Evolutionary conservation across 1,140 invertebrate species (phyloP), one percentile per base, ranked within the genome.

Genomic region (Psix sp.): DNA sequence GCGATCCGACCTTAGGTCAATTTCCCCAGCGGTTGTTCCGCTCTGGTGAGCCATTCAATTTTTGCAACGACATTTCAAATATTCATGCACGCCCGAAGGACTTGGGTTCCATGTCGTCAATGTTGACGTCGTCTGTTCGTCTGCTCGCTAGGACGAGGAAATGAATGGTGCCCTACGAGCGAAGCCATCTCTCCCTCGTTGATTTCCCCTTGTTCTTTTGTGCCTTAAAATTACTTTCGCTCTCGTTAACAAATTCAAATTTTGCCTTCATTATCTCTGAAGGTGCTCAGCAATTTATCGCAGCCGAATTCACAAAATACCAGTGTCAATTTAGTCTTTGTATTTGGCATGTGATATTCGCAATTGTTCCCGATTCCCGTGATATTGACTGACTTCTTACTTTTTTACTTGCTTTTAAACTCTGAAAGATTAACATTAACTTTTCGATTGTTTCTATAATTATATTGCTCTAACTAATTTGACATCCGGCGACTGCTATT

Each of bases 241-340:
- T 73, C 48, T 66, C 70, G 39, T 73, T 73, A 66, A 56, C 60
- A 51, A 57, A 65, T 59, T 65, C 59, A 57, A 63, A 48, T 56
- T 54, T 63, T 15, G 24, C 43, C 51, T 42, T 49, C 43, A 45
- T 66, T 66, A 51, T 52, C 40, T 38, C 16, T 21, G 33, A 54
- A 11, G 29, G 24, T 29, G 48, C 5, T 35, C 21, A 20, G 40
- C 40, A 38, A 65, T 54, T 65, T 54, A 54, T 36, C 17, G 46
- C 39, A 13, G 20, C 14, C 39, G 16, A 46, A 54, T 65, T 54
- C 40, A 13, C 39, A 16, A 43, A 42, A 43, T 39, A 48, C 14
- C 33, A 39, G 54, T n/a, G n/a, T 29, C 33, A 45, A 46, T 46
- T 59, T 21, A 15, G n/a, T 5, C 14, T 29, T 26, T 26, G 9